Evolutionary conservation across 64 coral and sea anemone species (phyloP), one percentile per base, ranked within the genome.

Genomic region (Actinia tenebrosa): DNA sequence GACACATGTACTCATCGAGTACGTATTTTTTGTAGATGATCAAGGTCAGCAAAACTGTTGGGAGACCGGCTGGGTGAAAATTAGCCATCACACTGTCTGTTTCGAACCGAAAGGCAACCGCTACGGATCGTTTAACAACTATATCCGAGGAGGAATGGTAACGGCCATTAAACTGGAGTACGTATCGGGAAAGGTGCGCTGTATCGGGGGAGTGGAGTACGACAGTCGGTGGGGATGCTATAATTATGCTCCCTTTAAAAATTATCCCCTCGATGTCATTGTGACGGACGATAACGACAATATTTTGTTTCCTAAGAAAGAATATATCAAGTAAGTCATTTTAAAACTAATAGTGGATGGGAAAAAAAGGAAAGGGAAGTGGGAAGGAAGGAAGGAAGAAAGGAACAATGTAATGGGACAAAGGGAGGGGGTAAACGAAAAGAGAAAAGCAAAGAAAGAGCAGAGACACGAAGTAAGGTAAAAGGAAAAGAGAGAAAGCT

Each of bases 191-290:
- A 16, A 27, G 4, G 88, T 89, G 3, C 61, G 80, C 17, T 89
- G 88, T 18, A 52, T 10, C 3, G 17, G 10, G 7, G 83, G 71
- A 1, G 50, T 53, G 3, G 88, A 66, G 17, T 89, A 27, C 23
- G 75, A 89, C 25, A 89, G 88, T 56, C 88, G 23, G n/a, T 89
- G 88, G 88, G 88, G 88, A 5, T 89, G 88, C 20, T 82, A 82
- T n/a, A 42, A 72, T 3, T 66, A 89, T 53, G 25, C 27, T 1
- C 16, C 17, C 15, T 84, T 44, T 52, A 53, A 71, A 14, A 43
- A 72, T 18, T 25, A 84, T 44, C 80, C 80, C 15, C 60, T 89
- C 3, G 83, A 89, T 84, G 64, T 89, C 5, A 55, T 89, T n/a
- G 30, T 89, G 1, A 89, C 88, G 6, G 88, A 89, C 42, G 8